A percentile compares a stretch with the other conserved stretches of the same genome.
Conservation (phyloP, 1,140 invertebrate species). For the Drosophila paulistorum region DNA sequence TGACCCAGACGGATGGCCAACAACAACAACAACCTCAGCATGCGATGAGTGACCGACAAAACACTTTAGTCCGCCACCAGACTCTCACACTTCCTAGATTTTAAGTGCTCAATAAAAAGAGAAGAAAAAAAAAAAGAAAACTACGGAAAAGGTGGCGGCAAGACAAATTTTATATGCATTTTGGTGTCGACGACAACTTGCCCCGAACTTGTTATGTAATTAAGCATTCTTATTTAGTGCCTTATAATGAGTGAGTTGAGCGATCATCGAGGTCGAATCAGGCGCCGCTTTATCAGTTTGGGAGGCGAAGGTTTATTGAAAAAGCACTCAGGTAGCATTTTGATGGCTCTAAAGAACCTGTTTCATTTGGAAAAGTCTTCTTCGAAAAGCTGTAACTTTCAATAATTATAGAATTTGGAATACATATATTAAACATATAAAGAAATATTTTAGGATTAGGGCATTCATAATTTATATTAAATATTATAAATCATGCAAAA, state of each 20-base stretch:
- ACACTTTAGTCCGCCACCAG: conserved; percentile 47
- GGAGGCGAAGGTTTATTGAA: neutral
- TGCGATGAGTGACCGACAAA: conserved; percentile 47
- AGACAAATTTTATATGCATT: conserved; percentile 25
- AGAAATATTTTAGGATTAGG: neutral
- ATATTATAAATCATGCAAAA: neutral
- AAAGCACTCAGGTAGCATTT: conserved; percentile 5
- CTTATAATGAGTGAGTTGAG: conserved; percentile 20
- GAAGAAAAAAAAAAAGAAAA: conserved; percentile 25
- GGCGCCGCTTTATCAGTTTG: neutral
- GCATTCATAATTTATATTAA: too few relatives aligned
- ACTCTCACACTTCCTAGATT: conserved; percentile 31
- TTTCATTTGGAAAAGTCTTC: neutral
- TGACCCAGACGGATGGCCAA: conserved; percentile 48
- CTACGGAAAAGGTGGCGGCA: conserved; percentile 28
- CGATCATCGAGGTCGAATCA: conserved; percentile 1
- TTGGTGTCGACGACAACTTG: conserved; percentile 9
- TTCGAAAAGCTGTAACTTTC: neutral
- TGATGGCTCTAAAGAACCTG: neutral
- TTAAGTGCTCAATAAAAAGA: conserved; percentile 56
- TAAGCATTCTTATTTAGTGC: conserved; percentile 19
- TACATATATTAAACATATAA: neutral
- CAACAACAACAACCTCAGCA: conserved; percentile 36
- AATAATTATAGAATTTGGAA: neutral
- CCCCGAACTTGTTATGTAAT: conserved; percentile 24